Base-by-base conservation (phyloP, 2,888 invertebrate species). In the Orthonevra nobilis region DNA sequence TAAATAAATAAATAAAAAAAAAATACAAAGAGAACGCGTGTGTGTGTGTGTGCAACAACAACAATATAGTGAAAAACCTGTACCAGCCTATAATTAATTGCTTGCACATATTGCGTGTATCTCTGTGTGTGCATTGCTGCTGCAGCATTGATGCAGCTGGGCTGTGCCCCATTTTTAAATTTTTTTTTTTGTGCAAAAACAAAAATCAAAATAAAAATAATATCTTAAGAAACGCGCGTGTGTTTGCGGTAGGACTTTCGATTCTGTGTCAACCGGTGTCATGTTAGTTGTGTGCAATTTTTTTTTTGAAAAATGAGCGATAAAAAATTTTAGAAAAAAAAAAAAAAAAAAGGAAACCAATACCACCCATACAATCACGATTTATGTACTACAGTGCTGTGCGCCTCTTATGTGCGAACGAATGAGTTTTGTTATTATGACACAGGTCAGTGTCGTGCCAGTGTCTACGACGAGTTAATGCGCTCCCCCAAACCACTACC, bases 381-480 rank as follows among this genome's bases (percentile, higher is more conserved):
- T 26, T 10, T 38, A 40, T 10, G 19, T 5, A 5, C 23, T 23
- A 30, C 38, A 23, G 44, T 52, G 23, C 46, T 50, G 46, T 36
- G 44, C 19, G 48, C 56, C 5, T 61, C 66, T 46, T 60, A 64
- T 61, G 66, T 79, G 48, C 50, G 26, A 73, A 61, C 66, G 30
- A 73, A 61, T 61, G 30, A 46, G 61, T 73, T 79, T 79, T 73
- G 54, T 72, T 56, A 73, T 79, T 73, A 79, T 73, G 79, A 68
- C 79, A 79, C 79, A 79, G 79, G 79, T 79, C 79, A 79, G 79
- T 79, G 79, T 79, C 79, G 79, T 56, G 46, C 28, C 56, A 58
- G 38, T 46, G 68, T 12, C 34, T 23, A n/a, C n/a, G n/a, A n/a
- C 46, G 40, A 38, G 38, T 48, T 19, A 30, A 28, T 61, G 52